phyloP scores from a whole-genome alignment of 2,888 invertebrate species.

The Synanthedon andrenaeformis region DNA sequence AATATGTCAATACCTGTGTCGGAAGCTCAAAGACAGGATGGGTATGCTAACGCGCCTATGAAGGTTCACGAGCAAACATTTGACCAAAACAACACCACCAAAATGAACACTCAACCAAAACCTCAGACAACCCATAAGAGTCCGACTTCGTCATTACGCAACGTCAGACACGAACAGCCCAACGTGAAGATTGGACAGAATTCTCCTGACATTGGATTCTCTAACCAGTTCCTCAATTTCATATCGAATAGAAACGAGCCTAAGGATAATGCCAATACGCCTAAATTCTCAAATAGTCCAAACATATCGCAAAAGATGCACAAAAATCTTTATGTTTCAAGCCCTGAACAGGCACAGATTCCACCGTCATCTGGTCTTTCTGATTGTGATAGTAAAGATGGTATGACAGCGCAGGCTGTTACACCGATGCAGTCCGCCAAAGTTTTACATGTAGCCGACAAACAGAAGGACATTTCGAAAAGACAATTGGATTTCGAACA shows the following conservation, averaged over 20 bases:
- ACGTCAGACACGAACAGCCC: conserved; percentile 58
- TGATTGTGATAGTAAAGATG: conserved; percentile 61
- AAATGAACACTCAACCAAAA: conserved; percentile 28
- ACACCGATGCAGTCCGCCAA: conserved; percentile 61
- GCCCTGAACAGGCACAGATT: conserved; percentile 64
- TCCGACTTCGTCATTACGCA: conserved; percentile 51
- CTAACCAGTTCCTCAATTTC: conserved; percentile 61
- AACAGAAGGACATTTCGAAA: conserved; percentile 61
- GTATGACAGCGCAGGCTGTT: conserved; percentile 52
- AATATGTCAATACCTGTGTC: conserved; percentile 24
- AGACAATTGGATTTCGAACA: conserved; percentile 63
- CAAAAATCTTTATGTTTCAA: conserved; percentile 63
- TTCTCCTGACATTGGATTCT: conserved; percentile 59
- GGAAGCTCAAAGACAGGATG: conserved; percentile 34
- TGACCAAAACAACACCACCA: conserved; percentile 29
- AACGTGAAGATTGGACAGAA: conserved; percentile 47
- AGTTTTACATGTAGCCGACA: conserved; percentile 42
- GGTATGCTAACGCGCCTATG: conserved; percentile 15
- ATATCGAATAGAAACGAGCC: conserved; percentile 65
- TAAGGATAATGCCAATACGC: conserved; percentile 66
- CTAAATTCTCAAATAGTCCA: conserved; percentile 64
- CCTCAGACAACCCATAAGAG: conserved; percentile 37
- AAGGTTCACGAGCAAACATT: conserved; percentile 22
- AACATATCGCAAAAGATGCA: conserved; percentile 66
- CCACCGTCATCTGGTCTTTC: conserved; percentile 64